Evolutionary conservation across 2,888 invertebrate genomes (phyloP).

Genomic region (Isotomurus palustris): DNA sequence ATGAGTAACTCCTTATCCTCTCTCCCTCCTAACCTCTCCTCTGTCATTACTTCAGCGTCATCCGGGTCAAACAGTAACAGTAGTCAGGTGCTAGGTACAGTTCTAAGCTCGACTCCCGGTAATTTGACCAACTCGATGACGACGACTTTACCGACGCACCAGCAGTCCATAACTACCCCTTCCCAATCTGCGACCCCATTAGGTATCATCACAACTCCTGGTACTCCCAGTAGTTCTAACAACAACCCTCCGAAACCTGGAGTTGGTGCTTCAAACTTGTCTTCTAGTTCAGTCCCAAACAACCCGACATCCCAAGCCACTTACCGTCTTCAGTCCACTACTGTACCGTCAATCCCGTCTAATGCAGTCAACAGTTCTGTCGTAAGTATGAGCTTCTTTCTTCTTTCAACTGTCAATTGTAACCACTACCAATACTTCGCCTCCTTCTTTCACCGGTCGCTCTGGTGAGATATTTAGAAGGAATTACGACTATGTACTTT

Average conservation of each 20-base stretch:
- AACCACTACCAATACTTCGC: too few relatives aligned
- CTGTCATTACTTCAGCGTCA: slow-evolving; percentile 18
- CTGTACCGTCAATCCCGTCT: slow-evolving; percentile 67
- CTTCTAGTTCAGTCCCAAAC: slow-evolving; percentile 12
- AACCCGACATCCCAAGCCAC: slow-evolving; percentile 20
- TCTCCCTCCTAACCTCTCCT: slow-evolving; percentile 21
- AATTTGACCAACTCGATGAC: slow-evolving; percentile 8
- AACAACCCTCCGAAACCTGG: slow-evolving; percentile 17
- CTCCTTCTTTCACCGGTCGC: neutral
- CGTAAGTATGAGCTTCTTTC: slow-evolving; percentile 40
- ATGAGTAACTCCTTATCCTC: slow-evolving; percentile 7
- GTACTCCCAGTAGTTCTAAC: slow-evolving; percentile 9
- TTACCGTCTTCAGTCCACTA: slow-evolving; percentile 77
- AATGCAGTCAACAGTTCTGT: slow-evolving; percentile 43
- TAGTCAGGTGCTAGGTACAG: slow-evolving; percentile 33
- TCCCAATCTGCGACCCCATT: slow-evolving; percentile 14
- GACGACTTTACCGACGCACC: slow-evolving; percentile 8
- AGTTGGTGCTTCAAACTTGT: slow-evolving; percentile 21
- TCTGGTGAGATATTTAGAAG: neutral
- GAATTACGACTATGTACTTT: neutral
- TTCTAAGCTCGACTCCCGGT: neutral
- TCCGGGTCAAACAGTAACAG: slow-evolving; percentile 31
- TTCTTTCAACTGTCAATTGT: slow-evolving; percentile 6
- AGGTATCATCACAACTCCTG: slow-evolving; percentile 23
- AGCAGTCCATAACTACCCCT: slow-evolving; percentile 1